phyloP scores from a whole-genome alignment of 1,140 invertebrate genomes.

The Leguminivora glycinivorella region DNA sequence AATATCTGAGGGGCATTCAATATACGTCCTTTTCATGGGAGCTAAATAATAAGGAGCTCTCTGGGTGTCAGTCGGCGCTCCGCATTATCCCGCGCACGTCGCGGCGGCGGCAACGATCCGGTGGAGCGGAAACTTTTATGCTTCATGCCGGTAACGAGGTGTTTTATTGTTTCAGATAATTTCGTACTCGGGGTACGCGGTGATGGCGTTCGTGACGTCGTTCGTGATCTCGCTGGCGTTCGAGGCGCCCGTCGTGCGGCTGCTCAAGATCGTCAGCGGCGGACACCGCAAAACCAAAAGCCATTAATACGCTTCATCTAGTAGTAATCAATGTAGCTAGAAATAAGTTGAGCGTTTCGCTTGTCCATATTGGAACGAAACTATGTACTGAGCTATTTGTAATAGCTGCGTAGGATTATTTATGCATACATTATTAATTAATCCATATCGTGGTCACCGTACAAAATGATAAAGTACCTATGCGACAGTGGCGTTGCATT shows the following conservation, averaged over 20 bases:
- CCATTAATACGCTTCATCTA: conserved; percentile 35
- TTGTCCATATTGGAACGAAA: conserved; percentile 21
- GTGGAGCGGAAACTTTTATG: conserved; percentile 5
- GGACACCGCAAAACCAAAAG: conserved; percentile 47
- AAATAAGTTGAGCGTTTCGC: conserved; percentile 9
- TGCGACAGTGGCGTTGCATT: background rate
- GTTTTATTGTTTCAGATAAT: conserved; percentile 81
- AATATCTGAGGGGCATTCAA: conserved; percentile 17
- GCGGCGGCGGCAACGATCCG: background rate
- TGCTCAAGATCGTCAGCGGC: conserved; percentile 83
- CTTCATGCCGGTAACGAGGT: background rate
- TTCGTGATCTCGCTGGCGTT: conserved; percentile 88
- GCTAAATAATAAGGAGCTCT: conserved; percentile 22
- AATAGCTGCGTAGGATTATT: conserved; percentile 3
- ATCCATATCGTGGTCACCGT: background rate
- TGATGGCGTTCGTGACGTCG: conserved; percentile 87
- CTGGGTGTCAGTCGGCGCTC: background rate
- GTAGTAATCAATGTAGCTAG: background rate
- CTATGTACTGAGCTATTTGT: conserved; percentile 20
- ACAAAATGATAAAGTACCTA: conserved; percentile 1
- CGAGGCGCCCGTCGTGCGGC: conserved; percentile 88
- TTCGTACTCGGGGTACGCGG: conserved; percentile 88
- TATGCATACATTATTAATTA: background rate
- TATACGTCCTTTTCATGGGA: conserved; percentile 8
- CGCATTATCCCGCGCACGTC: background rate